These are phyloP conservation scores for Trachelus tabidus DNA, from an alignment of 2,888 invertebrate species.

Conservation along the genomic window DNA sequence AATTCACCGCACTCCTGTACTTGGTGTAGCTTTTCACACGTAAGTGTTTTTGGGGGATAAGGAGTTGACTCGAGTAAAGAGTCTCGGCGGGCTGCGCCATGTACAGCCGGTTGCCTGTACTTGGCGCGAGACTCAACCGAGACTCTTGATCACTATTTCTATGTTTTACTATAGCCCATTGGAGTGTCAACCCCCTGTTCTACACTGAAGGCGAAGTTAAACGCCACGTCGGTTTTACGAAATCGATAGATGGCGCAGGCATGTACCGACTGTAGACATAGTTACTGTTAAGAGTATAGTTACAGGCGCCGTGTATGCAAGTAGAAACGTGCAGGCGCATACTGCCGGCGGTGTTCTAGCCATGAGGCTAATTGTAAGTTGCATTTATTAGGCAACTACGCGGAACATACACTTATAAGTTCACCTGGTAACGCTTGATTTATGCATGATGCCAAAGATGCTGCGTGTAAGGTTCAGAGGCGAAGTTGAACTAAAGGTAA, in stretches of 20 bases:
- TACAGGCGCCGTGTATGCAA: not conserved
- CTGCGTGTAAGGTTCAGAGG: not conserved
- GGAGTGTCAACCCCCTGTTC: no score
- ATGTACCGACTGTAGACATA: not conserved
- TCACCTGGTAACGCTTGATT: not conserved
- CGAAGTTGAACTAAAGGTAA: not conserved
- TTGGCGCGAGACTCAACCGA: no score
- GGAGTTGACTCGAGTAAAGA: no score
- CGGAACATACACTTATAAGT: not conserved
- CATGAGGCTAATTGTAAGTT: not conserved
- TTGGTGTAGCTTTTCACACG: no score
- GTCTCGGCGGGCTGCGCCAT: no score
- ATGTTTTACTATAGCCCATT: no score
- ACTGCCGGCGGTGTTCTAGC: not conserved
- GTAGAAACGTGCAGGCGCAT: not conserved
- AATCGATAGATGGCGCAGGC: not conserved
- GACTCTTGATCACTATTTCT: no score
- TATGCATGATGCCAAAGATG: not conserved
- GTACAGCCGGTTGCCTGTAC: no score
- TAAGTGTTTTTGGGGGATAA: no score
- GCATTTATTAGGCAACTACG: not conserved
- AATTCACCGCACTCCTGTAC: no score
- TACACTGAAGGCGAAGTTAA: not conserved
- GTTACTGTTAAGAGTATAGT: not conserved
- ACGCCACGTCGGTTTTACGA: not conserved